Evolutionary conservation across 92 coral and sea anemone genomes (phyloP), one percentile per base, ranked within the genome.

Genomic region (Plumapathes pennacea): DNA sequence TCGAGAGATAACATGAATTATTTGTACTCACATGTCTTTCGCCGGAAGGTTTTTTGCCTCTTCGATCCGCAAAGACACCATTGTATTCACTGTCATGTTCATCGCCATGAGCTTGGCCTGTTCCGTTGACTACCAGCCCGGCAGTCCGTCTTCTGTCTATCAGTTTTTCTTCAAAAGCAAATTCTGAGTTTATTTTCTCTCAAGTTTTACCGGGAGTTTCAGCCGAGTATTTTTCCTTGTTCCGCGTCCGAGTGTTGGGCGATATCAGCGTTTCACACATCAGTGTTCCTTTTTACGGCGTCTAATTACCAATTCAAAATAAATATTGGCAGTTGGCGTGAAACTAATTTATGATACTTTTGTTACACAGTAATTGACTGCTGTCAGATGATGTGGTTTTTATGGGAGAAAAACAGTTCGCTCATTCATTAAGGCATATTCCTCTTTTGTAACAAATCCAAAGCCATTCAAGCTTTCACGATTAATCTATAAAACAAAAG

Each of bases 21-120:
- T 5, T 18, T 2, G 5, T 50, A 83, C 99, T 94, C 62, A 94
- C 99, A 94, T 67, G 38, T 94, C 99, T 66, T 85, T 94, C 1
- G 82, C 81, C 5, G 99, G 99, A 0, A 94, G 72, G 19, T 80
- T 86, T 75, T 94, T 94, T 25, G 85, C 92, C 38, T 94, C 99
- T 46, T 94, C 85, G 2, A 94, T 77, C 40, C 88, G 89, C 61
- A 88, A 71, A 23, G 77, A 88, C 26, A 88, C 67, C 46, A 74
- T 60, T 1, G 89, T 82, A 26, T 72, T 88, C 56, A 71, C 60
- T 11, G 89, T 64, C 89, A 77, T 76, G 26, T 62, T 46, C 25
- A 60, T 10, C 1, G 39, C 14, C 10, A 27, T 44, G 43, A 7
- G 9, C 15, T 14, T 10, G 23, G 10, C 32, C 31, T 48, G 14